These are phyloP conservation scores for Gobionotothen gibberifrons DNA, from an alignment of 2,797 vertebrate genomes.

Conservation along the genomic window DNA sequence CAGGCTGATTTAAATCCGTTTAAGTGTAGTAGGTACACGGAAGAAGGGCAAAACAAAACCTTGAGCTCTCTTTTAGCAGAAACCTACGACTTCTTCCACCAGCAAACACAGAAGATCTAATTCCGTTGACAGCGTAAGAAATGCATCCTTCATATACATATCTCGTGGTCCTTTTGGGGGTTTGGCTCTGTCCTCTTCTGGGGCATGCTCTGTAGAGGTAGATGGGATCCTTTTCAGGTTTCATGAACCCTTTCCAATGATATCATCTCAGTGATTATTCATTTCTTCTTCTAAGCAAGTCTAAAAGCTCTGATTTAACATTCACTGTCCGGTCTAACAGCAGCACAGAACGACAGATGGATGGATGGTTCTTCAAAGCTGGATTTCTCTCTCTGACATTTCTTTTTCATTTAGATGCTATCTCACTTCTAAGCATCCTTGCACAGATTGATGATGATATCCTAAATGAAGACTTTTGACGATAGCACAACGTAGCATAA, in stretches of 20 bases:
- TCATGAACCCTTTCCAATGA: constrained; percentile 49
- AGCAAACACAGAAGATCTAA: constrained; percentile 75
- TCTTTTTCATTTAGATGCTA: constrained; percentile 13
- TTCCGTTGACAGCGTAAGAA: constrained; percentile 83
- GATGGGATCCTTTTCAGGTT: constrained; percentile 43
- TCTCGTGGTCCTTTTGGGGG: constrained; percentile 55
- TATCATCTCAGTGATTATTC: constrained; percentile 62
- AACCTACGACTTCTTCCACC: constrained; percentile 57
- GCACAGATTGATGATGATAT: constrained; percentile 28
- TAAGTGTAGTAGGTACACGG: background rate
- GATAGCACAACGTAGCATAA: no score
- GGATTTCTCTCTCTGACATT: constrained; percentile 35
- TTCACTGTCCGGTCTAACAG: constrained; percentile 8
- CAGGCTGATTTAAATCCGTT: background rate
- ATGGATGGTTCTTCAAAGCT: constrained; percentile 28
- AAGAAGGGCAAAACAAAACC: constrained; percentile 44
- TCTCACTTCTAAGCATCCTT: constrained; percentile 21
- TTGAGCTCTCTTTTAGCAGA: constrained; percentile 85
- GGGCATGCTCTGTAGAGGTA: constrained; percentile 46
- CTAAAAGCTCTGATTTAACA: constrained; percentile 19
- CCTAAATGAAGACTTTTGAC: constrained; percentile 16
- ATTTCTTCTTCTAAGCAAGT: constrained; percentile 45
- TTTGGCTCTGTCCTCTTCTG: constrained; percentile 61
- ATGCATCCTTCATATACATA: constrained; percentile 34
- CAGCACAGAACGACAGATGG: constrained; percentile 13